These are phyloP conservation scores for Rhabdornis inornatus DNA, from an alignment of 2,113 vertebrate genomes.

Conservation along the genomic window DNA sequence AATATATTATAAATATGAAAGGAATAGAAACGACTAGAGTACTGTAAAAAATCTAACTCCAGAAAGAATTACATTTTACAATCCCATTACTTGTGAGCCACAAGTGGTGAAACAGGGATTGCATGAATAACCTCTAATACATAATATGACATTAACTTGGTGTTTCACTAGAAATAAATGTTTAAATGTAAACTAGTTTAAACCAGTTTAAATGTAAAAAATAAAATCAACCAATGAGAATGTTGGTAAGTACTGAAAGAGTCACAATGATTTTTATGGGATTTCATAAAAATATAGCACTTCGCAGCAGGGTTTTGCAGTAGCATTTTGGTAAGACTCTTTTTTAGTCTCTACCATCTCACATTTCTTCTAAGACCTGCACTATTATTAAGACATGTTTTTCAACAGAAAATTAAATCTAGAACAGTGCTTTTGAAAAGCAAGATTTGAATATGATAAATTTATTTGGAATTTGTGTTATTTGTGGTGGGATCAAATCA, in stretches of 20 bases:
- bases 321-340: background rate
- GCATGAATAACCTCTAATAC: background rate
- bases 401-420: background rate
- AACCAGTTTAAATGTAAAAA: background rate
- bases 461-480: background rate
- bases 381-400: background rate
- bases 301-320: background rate
- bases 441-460: background rate
- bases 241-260: background rate
- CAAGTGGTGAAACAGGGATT: background rate
- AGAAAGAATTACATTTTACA: background rate
- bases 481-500: background rate
- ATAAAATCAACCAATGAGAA: background rate
- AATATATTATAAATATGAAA: conserved; percentile 30
- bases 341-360: background rate
- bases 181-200: background rate
- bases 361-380: background rate
- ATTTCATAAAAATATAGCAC: background rate
- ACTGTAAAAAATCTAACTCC: background rate
- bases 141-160: background rate
- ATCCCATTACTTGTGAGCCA: background rate
- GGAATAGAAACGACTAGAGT: background rate
- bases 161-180: background rate
- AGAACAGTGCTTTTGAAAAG: background rate
- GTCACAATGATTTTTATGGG: background rate